Evolutionary conservation across 2,797 vertebrate genomes (phyloP).

Genomic region (Rhodeus uyekii): DNA sequence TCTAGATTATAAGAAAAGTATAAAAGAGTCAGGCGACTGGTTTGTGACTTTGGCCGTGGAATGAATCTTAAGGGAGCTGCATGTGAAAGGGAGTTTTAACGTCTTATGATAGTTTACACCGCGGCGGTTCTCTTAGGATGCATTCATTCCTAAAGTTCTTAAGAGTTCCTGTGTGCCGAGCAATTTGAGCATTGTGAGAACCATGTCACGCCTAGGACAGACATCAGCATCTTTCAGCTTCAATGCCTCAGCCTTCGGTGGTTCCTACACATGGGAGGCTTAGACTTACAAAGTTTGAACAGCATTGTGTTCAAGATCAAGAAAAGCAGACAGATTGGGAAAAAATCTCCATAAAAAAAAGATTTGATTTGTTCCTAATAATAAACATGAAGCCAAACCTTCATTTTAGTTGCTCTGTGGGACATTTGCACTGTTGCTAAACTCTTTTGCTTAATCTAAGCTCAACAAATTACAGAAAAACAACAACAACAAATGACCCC

Average conservation of each 20-base stretch:
- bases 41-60: constrained; percentile 19
- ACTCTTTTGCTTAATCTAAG: constrained; percentile 33
- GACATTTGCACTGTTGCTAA: neutral
- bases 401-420: neutral
- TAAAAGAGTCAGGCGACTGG: constrained; percentile 21
- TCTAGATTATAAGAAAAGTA: constrained; percentile 39
- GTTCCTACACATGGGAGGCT: neutral
- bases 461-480: constrained; percentile 17
- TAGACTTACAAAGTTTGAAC: neutral
- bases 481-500: constrained; percentile 41
- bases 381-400: neutral
- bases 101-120: constrained; percentile 38
- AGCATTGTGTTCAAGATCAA: constrained; percentile 8
- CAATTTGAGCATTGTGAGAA: constrained; percentile 13
- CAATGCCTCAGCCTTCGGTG: neutral
- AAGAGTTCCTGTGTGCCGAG: constrained; percentile 7
- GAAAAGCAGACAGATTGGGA: neutral
- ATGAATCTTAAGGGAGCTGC: constrained; percentile 39
- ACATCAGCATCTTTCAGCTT: neutral
- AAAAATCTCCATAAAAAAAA: no score
- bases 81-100: constrained; percentile 58
- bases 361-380: neutral
- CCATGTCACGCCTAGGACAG: neutral
- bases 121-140: constrained; percentile 6
- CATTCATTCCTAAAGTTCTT: constrained; percentile 8